Evolutionary conservation across 2,888 invertebrate genomes (phyloP).

Genomic region (Drosophila quasianomalipes): DNA sequence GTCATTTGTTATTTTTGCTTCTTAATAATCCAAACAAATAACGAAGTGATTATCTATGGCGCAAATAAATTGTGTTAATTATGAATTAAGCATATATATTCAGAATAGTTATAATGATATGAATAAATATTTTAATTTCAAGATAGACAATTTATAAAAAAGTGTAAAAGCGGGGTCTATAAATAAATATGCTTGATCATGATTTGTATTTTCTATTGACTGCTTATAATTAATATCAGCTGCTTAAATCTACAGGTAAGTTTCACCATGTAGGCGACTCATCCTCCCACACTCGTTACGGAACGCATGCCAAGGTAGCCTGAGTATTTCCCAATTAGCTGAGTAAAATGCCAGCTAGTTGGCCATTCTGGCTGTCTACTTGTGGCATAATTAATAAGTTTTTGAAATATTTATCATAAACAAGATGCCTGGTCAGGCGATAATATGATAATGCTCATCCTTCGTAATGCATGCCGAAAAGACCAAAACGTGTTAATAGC

Average conservation of each 20-base stretch:
- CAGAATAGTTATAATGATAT: neutral
- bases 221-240: conserved; percentile 30
- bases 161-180: neutral
- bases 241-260: conserved; percentile 20
- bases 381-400: conserved; percentile 80
- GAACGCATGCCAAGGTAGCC: conserved; percentile 30
- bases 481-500: conserved; percentile 74
- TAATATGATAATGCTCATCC: conserved; percentile 73
- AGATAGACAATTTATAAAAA: neutral
- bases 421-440: conserved; percentile 60
- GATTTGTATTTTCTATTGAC: conserved; percentile 20
- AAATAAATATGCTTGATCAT: conserved; percentile 52
- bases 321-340: conserved; percentile 69
- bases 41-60: neutral
- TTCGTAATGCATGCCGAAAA: conserved; percentile 57
- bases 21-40: neutral
- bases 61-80: neutral
- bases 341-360: conserved; percentile 57
- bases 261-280: conserved; percentile 23
- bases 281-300: conserved; percentile 44
- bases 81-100: neutral
- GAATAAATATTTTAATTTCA: neutral
- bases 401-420: conserved; percentile 77
- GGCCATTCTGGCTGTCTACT: conserved; percentile 51
- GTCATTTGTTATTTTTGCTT: neutral